Evolutionary conservation across 53 echinoderm and acorn worm species (phyloP).

Genomic region (Holothuria scabra): DNA sequence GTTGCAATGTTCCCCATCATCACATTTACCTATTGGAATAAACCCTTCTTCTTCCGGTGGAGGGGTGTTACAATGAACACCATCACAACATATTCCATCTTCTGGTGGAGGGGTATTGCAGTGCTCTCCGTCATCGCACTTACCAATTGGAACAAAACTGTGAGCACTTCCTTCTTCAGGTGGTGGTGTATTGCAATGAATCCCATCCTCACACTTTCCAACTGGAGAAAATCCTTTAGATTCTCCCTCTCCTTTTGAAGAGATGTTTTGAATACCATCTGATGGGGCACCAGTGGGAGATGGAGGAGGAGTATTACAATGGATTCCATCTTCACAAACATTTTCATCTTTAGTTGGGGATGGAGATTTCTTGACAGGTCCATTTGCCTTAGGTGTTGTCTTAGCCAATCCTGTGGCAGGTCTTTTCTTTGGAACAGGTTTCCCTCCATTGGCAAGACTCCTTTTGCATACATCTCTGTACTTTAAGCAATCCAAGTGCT

Average conservation of each 20-base stretch:
- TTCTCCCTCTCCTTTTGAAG: conserved; percentile 9
- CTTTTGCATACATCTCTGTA: conserved; percentile 65
- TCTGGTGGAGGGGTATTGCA: conserved; percentile 88
- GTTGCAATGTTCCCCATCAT: conserved; percentile 48
- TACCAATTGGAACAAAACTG: conserved; percentile 67
- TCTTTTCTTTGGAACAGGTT: conserved; percentile 67
- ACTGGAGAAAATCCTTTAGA: conserved; percentile 32
- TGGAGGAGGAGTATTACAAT: conserved; percentile 94
- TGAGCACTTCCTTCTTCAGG: conserved; percentile 75
- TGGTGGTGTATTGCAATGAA: conserved; percentile 68
- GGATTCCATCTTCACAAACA: conserved; percentile 74
- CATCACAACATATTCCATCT: conserved; percentile 75
- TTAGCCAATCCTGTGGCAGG: conserved; percentile 46
- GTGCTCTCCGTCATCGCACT: conserved; percentile 70
- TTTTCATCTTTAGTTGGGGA: conserved; percentile 51
- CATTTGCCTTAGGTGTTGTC: conserved; percentile 70
- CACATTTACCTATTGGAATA: too few relatives aligned
- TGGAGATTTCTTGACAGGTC: conserved; percentile 63
- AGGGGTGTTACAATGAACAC: conserved; percentile 83
- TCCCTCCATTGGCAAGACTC: conserved; percentile 58
- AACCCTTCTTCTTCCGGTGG: conserved; percentile 61
- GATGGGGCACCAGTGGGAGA: conserved; percentile 52
- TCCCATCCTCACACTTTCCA: conserved; percentile 55
- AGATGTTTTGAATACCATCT: conserved; percentile 60
- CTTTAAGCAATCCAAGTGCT: conserved; percentile 92